These are phyloP conservation scores for Morone saxatilis DNA, from an alignment of 2,113 vertebrate genomes.

Conservation along the genomic window DNA sequence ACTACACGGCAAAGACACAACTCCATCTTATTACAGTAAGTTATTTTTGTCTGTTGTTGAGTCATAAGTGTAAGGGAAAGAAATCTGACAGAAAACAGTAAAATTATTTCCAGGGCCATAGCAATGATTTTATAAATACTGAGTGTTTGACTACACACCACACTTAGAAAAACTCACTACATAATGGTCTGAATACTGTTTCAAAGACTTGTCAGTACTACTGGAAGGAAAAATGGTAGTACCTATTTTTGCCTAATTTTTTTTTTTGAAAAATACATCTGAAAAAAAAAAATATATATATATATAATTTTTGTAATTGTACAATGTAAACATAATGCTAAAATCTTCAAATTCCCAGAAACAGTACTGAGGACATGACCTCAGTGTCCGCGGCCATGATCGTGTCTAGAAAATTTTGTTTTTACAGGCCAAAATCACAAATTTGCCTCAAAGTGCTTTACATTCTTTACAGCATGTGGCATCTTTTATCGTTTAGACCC, in stretches of 20 bases:
- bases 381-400: neutral
- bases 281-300: neutral
- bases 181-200: neutral
- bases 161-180: neutral
- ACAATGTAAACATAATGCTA: neutral
- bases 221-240: no score
- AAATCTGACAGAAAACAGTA: neutral
- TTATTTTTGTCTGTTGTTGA: neutral
- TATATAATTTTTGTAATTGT: neutral
- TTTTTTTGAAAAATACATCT: no score
- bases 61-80: neutral
- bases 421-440: neutral
- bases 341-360: neutral
- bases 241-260: no score
- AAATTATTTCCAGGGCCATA: neutral
- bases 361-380: neutral
- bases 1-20: neutral
- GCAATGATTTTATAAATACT: neutral
- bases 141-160: neutral
- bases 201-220: neutral
- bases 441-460: neutral
- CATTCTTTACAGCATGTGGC: neutral
- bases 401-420: neutral
- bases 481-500: neutral
- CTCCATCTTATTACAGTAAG: neutral